phyloP scores from a whole-genome alignment of 1,140 invertebrate species.

The Diabrotica virgifera region DNA sequence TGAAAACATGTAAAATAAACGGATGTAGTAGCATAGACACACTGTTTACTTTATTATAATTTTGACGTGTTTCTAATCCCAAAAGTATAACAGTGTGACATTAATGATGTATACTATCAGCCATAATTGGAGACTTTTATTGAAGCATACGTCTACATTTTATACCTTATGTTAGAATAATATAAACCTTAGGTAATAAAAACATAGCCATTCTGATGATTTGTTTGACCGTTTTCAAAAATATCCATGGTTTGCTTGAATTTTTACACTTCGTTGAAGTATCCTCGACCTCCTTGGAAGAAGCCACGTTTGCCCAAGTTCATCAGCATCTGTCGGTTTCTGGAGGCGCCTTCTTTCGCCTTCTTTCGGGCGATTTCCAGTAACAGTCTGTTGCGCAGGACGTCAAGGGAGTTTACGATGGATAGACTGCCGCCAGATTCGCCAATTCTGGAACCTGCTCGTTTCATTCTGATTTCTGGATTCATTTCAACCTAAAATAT shows the following conservation, averaged over 20 bases:
- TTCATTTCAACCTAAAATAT: too few relatives aligned
- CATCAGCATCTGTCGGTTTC: slow-evolving; percentile 50
- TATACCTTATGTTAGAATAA: too few relatives aligned
- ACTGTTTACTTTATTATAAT: too few relatives aligned
- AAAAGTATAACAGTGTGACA: too few relatives aligned
- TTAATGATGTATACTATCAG: too few relatives aligned
- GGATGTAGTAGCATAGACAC: too few relatives aligned
- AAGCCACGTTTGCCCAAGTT: slow-evolving; percentile 49
- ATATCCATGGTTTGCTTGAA: neutral
- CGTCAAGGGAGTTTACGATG: slow-evolving; percentile 75
- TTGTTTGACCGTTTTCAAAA: neutral
- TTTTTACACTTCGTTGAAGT: slow-evolving; percentile 6
- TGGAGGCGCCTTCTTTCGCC: slow-evolving; percentile 56
- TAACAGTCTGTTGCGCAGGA: slow-evolving; percentile 68
- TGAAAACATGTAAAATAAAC: too few relatives aligned
- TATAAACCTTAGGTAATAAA: too few relatives aligned
- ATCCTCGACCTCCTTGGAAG: slow-evolving; percentile 11
- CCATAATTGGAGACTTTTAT: too few relatives aligned
- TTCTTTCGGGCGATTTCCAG: slow-evolving; percentile 72
- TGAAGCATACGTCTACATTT: too few relatives aligned
- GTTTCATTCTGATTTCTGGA: slow-evolving; percentile 36
- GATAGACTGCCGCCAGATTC: slow-evolving; percentile 62
- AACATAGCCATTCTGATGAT: too few relatives aligned
- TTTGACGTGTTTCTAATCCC: too few relatives aligned
- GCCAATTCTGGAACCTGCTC: slow-evolving; percentile 32